Evolutionary conservation across 2,797 vertebrate species (phyloP), one percentile per base, ranked within the genome.

Genomic region (Hydrolagus colliei): DNA sequence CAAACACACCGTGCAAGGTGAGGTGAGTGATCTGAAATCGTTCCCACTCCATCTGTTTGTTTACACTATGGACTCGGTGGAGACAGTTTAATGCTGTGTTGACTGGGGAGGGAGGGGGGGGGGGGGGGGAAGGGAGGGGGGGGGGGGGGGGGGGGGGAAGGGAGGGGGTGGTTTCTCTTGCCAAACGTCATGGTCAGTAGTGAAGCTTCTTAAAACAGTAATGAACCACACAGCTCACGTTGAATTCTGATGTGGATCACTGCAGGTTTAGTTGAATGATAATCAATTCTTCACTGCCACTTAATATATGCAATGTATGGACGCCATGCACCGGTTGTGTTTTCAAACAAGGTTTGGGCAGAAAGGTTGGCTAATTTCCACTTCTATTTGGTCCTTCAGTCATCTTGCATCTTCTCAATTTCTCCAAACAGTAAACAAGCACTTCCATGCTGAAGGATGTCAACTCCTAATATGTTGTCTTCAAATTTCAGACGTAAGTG

Each of bases 391-490:
- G 68, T 82, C 63, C 27, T 82, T 41, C 79, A 82, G 79, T 82
- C 63, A 82, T 82, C 79, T 68, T 5, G 79, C 41, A 62, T 82
- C 63, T 32, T 20, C 79, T 84, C 65, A 32, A 84, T 84, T 68
- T 84, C 79, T 67, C 79, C 79, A 63, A 84, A 84, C 79, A 84
- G 65, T 84, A 84, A 84, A 84, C 79, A 3, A 52, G 6, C 41
- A 52, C 41, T 52, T 52, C 41, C 41, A 84, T 35, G 63, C 79
- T 84, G 35, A 68, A 84, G 79, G 79, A 32, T 35, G 68, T 82
- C 32, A n/a, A 22, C 65, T 84, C 65, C 41, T 67, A 71, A 41
- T 84, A 63, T 41, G 79, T 68, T 52, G 32, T 35, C 65, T n/a
- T 84, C 71, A 68, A 71, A 68, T 84, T 71, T 71, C 16, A 84